Conservation (phyloP, 2,888 invertebrate genomes). For the Drosophila tanythrix region DNA sequence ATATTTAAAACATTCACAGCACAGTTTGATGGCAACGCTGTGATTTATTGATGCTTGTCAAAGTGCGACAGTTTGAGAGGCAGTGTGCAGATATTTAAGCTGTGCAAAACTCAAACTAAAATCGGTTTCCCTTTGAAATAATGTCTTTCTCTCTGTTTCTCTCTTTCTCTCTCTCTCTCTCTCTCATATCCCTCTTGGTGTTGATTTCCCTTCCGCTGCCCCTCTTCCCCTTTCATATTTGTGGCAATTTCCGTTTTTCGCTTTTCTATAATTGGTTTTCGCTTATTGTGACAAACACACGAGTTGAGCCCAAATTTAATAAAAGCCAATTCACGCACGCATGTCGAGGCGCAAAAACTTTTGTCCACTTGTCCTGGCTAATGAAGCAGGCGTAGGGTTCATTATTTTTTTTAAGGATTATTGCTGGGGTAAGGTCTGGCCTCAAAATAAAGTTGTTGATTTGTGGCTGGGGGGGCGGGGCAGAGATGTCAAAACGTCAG, state of each 20-base stretch:
- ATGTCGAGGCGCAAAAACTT: constrained; percentile 22
- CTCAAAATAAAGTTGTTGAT: constrained; percentile 40
- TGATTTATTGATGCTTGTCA: constrained; percentile 27
- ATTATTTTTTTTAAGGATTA: background rate
- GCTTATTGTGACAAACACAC: constrained; percentile 57
- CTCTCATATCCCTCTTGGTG: background rate
- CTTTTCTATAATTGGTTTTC: constrained; percentile 69
- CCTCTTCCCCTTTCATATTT: constrained; percentile 4
- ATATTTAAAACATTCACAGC: constrained; percentile 13
- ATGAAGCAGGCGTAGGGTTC: constrained; percentile 28
- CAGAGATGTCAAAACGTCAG: constrained; percentile 55
- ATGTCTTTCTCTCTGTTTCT: background rate
- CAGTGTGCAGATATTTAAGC: background rate
- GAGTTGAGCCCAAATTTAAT: constrained; percentile 57
- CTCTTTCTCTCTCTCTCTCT: background rate
- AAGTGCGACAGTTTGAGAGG: constrained; percentile 24
- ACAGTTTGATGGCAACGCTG: constrained; percentile 17
- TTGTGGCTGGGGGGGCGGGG: background rate
- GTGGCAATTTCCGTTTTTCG: constrained; percentile 59
- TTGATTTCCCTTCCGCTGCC: background rate
- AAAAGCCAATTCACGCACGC: constrained; percentile 51
- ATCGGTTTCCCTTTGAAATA: background rate
- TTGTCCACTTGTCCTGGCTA: constrained; percentile 28
- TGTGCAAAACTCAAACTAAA: background rate
- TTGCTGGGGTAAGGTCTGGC: background rate